Evolutionary conservation across 1,140 invertebrate genomes (phyloP), one percentile per base, ranked within the genome.

Genomic region (Aphis gossypii): DNA sequence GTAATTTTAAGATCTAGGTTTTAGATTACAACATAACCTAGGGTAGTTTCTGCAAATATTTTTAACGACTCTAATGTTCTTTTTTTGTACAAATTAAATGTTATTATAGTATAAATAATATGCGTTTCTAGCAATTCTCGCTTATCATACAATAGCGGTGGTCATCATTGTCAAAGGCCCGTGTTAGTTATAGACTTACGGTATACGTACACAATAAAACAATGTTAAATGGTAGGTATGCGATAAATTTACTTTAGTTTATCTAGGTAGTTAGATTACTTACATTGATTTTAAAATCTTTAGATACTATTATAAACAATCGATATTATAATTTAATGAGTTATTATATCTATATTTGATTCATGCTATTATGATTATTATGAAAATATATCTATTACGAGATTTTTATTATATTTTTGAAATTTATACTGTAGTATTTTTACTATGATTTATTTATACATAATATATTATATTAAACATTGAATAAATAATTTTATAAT

Each of bases 1-100:
- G 90, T 91, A 44, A 46, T 91, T 68, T 91, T n/a, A 46, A 91
- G 56, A 91, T 91, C 30, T 46, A 46, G 44, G 60, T 91, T 76
- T 46, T 35, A 68, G 90, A 91, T 91, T 46, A 68, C 14, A 46
- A n/a, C 35, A 44, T 44, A 60, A 48, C 56, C 44, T 48, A 46
- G 90, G 54, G 35, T 35, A 44, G 51, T 90, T 60, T 25, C 89
- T 41, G 35, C 2, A n/a, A 76, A 91, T 90, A 90, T 91, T 91
- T 76, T 91, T 76, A 91, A 91, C 41, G 90, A 91, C 41, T 76
- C 23, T 68, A 44, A 68, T 68, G n/a, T 68, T 91, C 5, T 25
- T 82, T 76, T 76, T 46, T 46, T 2, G 60, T 91, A 46, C 41
- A 21, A 91, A 56, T 68, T n/a, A 46, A 91, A 76, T 76, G 54